Conservation (phyloP, 2,113 vertebrate species). For the Petaurus breviceps region DNA sequence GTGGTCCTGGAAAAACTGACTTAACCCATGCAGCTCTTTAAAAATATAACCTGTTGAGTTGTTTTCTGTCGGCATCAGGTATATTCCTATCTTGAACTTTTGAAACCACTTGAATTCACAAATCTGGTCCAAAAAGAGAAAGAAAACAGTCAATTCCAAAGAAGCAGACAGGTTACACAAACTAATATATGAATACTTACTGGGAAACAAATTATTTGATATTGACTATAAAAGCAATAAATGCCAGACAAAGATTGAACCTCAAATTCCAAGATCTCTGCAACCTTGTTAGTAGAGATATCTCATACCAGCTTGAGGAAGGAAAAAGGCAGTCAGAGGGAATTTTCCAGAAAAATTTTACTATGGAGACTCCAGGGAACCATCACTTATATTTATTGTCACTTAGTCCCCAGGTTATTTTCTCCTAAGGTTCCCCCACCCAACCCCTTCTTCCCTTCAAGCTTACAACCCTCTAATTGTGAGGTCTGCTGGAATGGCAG, state of each 20-base stretch:
- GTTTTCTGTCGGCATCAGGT: neutral
- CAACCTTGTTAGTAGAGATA: neutral
- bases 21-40: neutral
- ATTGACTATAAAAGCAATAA: neutral
- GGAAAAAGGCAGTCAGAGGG: neutral
- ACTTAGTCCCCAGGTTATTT: neutral
- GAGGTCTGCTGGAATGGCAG: neutral
- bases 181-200: neutral
- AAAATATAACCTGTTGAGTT: neutral
- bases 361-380: neutral
- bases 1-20: neutral
- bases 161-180: neutral
- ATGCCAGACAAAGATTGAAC: neutral
- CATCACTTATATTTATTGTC: neutral
- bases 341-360: neutral
- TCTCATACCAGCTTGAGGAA: neutral
- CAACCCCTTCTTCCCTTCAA: neutral
- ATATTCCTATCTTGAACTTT: neutral
- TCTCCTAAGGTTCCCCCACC: neutral
- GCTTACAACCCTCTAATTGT: neutral
- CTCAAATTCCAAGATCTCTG: neutral
- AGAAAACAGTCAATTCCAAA: neutral
- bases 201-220: neutral
- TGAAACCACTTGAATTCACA: neutral
- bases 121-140: neutral